Base-by-base conservation (phyloP, 2,113 vertebrate genomes). In the Meleagris gallopavo region DNA sequence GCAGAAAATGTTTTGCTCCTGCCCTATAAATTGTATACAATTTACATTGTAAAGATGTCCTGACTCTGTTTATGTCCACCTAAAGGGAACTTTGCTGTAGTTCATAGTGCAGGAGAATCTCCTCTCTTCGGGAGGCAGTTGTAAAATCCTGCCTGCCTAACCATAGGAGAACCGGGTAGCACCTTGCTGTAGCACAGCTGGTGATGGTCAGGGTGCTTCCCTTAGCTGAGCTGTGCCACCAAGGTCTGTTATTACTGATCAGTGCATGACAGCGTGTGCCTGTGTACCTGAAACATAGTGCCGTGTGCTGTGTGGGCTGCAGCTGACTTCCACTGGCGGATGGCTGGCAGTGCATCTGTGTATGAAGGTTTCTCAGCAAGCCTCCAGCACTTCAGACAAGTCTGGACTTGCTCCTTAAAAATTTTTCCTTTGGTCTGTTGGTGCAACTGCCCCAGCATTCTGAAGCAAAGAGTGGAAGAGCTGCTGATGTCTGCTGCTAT, bases 301-400 rank as follows among this genome's bases (percentile, higher is more conserved):
- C 72, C 66, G 78, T 50, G 0, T 73, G 66, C 60, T 69, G 14
- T 15, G 25, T 18, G 36, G 10, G 27, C 60, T 86, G 30, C 62
- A 52, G 66, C 77, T 84, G 57, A 58, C 40, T 84, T 52, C 25
- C 29, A 1, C 8, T 30, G 58, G 57, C 2, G 2, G 36, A 64
- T 25, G 52, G 54, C 17, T 19, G 65, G 64, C 36, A 73, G 3
- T 75, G 58, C 3, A 0, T n/a, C 18, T 80, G 8, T 27, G 24
- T 69, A n/a, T 76, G 19, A 83, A 67, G 62, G 84, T 73, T 71
- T 71, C 43, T 66, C 24, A 76, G 45, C 67, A 66, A 73, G 64
- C 73, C 58, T 72, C 46, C 62, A 85, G 58, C 74, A 79, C 62
- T 88, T 94, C 34, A 60, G 71, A 45, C 90, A 90, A 91, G 88